Conservation (phyloP, 2,888 invertebrate genomes). For the Pseudococcus longispinus region DNA sequence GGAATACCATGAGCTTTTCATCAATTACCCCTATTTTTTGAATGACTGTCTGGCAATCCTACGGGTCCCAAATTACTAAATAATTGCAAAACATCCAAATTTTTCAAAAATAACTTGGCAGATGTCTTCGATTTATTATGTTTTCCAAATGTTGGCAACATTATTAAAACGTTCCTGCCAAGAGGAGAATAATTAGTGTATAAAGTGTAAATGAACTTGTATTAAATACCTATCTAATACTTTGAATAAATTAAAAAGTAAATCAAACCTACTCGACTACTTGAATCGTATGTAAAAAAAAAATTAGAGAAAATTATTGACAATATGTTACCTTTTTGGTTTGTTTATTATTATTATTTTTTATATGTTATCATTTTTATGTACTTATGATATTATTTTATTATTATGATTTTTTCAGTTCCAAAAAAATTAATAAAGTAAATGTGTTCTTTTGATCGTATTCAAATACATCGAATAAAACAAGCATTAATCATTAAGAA, state of each 20-base stretch:
- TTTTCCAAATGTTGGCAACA: too few species aligned
- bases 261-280: conserved; percentile 16
- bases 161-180: too few species aligned
- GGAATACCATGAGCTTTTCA: too few species aligned
- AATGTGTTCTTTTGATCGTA: conserved; percentile 12
- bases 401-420: neutral
- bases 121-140: too few species aligned
- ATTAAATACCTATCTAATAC: neutral
- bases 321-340: conserved; percentile 43
- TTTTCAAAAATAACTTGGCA: too few species aligned
- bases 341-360: conserved; percentile 4
- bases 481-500: neutral
- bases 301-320: conserved; percentile 19
- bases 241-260: neutral
- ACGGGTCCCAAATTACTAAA: too few species aligned
- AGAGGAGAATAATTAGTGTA: neutral
- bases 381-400: neutral
- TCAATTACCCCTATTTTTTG: too few species aligned
- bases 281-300: conserved; percentile 1
- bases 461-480: conserved; percentile 19
- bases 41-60: too few species aligned
- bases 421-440: neutral
- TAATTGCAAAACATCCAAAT: too few species aligned
- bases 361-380: conserved; percentile 19
- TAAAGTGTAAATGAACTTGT: neutral